These are phyloP conservation scores for Drosophila nr. perissopoda DNA, from an alignment of 2,888 invertebrate species.

Conservation along the genomic window DNA sequence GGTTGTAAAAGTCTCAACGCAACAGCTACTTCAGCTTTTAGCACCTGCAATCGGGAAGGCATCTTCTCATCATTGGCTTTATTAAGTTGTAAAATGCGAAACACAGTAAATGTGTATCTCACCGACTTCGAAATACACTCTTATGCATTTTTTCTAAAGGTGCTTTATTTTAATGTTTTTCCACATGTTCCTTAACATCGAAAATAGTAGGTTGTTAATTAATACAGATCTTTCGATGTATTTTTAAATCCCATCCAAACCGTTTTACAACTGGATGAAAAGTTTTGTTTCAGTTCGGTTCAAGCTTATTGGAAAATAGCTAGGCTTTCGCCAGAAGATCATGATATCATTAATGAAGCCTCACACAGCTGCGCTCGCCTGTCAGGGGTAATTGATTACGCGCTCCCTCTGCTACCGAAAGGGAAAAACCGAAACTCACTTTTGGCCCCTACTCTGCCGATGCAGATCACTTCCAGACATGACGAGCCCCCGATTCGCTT, in stretches of 20 bases:
- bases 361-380: conserved; percentile 38
- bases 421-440: conserved; percentile 22
- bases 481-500: background rate
- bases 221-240: background rate
- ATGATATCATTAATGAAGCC: conserved; percentile 27
- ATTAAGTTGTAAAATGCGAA: conserved; percentile 63
- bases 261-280: background rate
- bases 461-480: conserved; percentile 41
- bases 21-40: conserved; percentile 55
- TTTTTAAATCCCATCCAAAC: background rate
- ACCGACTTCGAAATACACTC: conserved; percentile 41
- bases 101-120: conserved; percentile 18
- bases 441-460: conserved; percentile 22
- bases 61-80: conserved; percentile 54
- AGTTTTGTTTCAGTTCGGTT: background rate
- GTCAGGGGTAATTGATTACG: conserved; percentile 56
- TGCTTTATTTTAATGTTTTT: background rate
- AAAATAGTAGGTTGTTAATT: background rate
- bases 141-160: background rate
- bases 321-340: background rate
- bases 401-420: conserved; percentile 30
- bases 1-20: conserved; percentile 56
- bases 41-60: conserved; percentile 62
- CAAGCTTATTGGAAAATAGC: background rate
- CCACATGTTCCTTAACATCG: background rate